phyloP scores from a whole-genome alignment of 2,888 invertebrate genomes.

The Calliphora vomitoria region DNA sequence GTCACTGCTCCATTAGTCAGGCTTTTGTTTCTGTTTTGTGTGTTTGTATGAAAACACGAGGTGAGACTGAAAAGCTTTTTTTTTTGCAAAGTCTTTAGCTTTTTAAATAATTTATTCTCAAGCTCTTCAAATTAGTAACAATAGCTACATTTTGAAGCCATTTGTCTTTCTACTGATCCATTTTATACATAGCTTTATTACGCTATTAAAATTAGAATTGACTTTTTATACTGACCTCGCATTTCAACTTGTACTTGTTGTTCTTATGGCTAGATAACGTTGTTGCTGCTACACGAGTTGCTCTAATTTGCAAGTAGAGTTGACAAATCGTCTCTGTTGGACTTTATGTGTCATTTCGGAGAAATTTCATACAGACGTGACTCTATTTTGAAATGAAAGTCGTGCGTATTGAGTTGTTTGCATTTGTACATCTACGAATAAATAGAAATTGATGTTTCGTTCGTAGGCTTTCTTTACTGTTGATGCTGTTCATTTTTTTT shows the following conservation, averaged over 20 bases:
- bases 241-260: slow-evolving; percentile 2
- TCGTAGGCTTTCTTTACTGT: slow-evolving; percentile 19
- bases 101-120: too few relatives aligned
- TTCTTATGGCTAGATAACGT: background rate
- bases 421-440: background rate
- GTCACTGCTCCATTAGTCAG: slow-evolving; percentile 68
- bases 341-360: slow-evolving; percentile 64
- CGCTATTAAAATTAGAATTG: background rate
- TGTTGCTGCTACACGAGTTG: slow-evolving; percentile 19
- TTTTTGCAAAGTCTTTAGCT: too few relatives aligned
- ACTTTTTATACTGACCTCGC: background rate
- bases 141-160: too few relatives aligned
- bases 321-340: slow-evolving; percentile 66
- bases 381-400: slow-evolving; percentile 66
- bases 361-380: slow-evolving; percentile 69
- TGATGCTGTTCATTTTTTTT: background rate
- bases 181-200: background rate
- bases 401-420: slow-evolving; percentile 60
- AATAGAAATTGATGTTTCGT: slow-evolving; percentile 49
- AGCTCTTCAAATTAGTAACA: too few relatives aligned
- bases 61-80: background rate
- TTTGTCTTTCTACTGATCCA: too few relatives aligned
- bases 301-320: slow-evolving; percentile 58
- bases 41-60: background rate
- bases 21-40: slow-evolving; percentile 35